These are phyloP conservation scores for Achroia grisella DNA, from an alignment of 1,140 invertebrate species.

Conservation along the genomic window DNA sequence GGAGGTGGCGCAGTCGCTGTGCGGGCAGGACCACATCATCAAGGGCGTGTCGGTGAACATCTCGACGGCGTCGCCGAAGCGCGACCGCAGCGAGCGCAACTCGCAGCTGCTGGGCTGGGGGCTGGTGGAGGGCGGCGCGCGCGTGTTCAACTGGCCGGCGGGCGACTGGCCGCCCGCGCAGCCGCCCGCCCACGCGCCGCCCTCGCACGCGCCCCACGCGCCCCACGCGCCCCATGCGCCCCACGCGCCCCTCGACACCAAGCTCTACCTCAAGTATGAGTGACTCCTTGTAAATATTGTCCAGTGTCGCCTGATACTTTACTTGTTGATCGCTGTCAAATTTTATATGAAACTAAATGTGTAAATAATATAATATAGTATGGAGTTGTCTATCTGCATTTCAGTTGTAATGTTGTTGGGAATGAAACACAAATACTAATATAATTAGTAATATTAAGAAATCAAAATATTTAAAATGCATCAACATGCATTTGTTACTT, in stretches of 20 bases:
- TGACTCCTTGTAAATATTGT: conserved; percentile 26
- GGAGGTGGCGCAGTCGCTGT: conserved; percentile 93
- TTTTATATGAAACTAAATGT: conserved; percentile 63
- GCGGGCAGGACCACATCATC: conserved; percentile 98
- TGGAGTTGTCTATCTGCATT: conserved; percentile 35
- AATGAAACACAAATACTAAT: no score
- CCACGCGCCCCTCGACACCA: conserved; percentile 30
- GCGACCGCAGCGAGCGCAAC: conserved; percentile 33
- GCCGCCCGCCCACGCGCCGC: not conserved
- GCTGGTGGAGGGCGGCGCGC: conserved; percentile 34
- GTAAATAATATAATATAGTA: conserved; percentile 66
- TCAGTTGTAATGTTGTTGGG: conserved; percentile 6
- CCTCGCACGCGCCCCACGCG: conserved; percentile 8
- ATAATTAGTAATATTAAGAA: no score
- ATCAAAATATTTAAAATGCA: no score
- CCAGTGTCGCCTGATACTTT: conserved; percentile 8
- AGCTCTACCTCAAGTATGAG: conserved; percentile 66
- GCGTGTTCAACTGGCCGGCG: conserved; percentile 50
- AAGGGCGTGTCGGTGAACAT: conserved; percentile 96
- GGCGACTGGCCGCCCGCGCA: conserved; percentile 38
- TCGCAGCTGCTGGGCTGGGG: conserved; percentile 49
- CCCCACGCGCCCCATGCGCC: conserved; percentile 14
- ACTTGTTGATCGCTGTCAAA: conserved; percentile 60
- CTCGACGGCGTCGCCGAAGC: conserved; percentile 94
- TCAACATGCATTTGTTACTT: no score